Evolutionary conservation across 2,888 invertebrate species (phyloP).

Genomic region (Orthosia incerta): DNA sequence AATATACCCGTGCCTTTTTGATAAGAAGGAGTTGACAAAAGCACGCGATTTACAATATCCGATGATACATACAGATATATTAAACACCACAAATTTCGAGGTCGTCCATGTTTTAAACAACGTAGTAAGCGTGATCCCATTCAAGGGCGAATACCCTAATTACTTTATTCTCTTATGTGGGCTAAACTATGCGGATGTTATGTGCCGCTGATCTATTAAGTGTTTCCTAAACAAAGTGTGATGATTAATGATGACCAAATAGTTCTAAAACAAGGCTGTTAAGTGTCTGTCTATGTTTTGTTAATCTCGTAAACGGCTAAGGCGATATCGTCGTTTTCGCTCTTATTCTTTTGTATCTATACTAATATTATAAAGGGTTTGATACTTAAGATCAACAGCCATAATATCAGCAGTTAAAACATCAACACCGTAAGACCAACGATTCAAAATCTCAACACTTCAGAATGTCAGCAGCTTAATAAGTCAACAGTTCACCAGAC

Average conservation of each 20-base stretch:
- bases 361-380: too few relatives aligned
- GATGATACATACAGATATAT: background rate
- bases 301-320: background rate
- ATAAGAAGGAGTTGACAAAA: too few relatives aligned
- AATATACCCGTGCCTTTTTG: too few relatives aligned
- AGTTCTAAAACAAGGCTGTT: background rate
- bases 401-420: too few relatives aligned
- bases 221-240: constrained; percentile 38
- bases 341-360: background rate
- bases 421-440: too few relatives aligned
- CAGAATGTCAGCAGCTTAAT: too few relatives aligned
- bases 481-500: too few relatives aligned
- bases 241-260: constrained; percentile 19
- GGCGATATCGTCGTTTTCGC: too few relatives aligned
- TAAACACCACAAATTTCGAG: constrained; percentile 4
- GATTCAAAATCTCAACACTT: too few relatives aligned
- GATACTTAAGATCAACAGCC: too few relatives aligned
- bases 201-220: constrained; percentile 18
- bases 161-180: background rate
- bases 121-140: constrained; percentile 33
- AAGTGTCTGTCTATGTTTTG: background rate
- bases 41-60: too few relatives aligned
- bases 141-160: constrained; percentile 44
- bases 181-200: constrained; percentile 47
- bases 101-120: constrained; percentile 2